Evolutionary conservation across 2,797 vertebrate genomes (phyloP), one percentile per base, ranked within the genome.

Genomic region (Gorsachius magnificus): DNA sequence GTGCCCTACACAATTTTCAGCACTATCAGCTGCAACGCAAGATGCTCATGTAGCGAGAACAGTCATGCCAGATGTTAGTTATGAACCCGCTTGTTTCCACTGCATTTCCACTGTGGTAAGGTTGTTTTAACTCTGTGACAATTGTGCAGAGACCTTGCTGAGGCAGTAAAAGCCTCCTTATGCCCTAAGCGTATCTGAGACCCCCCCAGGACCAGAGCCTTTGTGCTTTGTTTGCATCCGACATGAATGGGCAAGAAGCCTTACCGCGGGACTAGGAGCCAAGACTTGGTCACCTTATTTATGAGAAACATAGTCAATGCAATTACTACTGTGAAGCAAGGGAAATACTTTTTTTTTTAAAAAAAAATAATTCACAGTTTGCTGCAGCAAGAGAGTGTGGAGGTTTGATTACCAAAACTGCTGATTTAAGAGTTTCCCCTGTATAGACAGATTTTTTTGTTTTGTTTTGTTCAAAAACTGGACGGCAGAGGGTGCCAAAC

Each of bases 401-500:
- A 9, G 5, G 15, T 10, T 16, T 36, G 69, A 57, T 61, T 25
- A 28, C 12, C 41, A 46, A 56, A 92, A 68, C 1, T 15, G 48
- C 22, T 28, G 46, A 54, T 72, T 20, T 28, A 19, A 26, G 31
- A 26, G 18, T 60, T 81, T 18, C 20, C 9, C 60, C 12, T 2
- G 1, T 2, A 7, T 3, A 13, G 69, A 16, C 17, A 3, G 5
- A 4, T 15, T 1, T 22, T 36, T 35, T 17, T 5, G 36, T 83
- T 41, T 41, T 41, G 41, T 72, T 16, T 3, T 3, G 36, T 96
- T 72, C 81, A 77, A 45, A 51, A 64, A 29, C 43, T 56, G 93
- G 93, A 89, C 96, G 83, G 93, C 93, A 96, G 93, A 96, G 96
- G 96, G 95, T 95, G 94, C 96, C 95, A 97, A 94, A 93, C 88